Base-by-base conservation (phyloP, 92 coral and sea anemone genomes). In the Ricordea florida region DNA sequence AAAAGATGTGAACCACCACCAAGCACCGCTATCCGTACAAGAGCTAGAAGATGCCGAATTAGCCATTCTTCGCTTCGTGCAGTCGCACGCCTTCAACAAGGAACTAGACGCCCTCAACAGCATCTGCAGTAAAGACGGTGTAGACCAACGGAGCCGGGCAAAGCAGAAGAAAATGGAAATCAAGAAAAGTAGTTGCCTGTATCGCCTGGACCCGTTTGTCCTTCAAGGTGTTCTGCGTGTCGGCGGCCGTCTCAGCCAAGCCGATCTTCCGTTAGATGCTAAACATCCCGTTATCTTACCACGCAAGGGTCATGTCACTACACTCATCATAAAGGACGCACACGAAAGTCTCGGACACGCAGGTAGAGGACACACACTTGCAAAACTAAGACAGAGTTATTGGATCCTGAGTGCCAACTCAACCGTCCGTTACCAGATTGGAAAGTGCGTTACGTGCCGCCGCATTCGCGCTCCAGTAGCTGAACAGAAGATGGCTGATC, bases 221-320 rank as follows among this genome's bases (percentile, higher is more conserved):
- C 64, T 65, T 59, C 28, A 69, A 57, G 83, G 93, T 15, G 15
- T 83, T 43, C 47, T 88, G 4, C 80, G 86, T 37, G 89, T 88
- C 18, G 86, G 89, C 32, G 89, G 93, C 57, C 83, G 93, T 18
- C 74, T 88, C 43, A 57, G 76, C 31, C 77, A 59, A n/a, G 89
- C 93, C 15, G 86, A 83, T 31, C 38, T 88, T 22, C 80, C 77
- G 40, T 78, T 65, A 40, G 83, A 83, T 23, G 41, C 82, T 47
- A 84, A 59, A 16, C 79, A 87, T 67, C 83, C 86, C 18, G 56
- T 74, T 52, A 81, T 86, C 62, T 34, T 81, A 40, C 84, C 92
- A 11, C 72, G 76, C 50, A 82, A 70, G 76, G 69, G 79, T 45
- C 89, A 69, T 17, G 78, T 87, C 26, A 83, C 85, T 13, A 71